A percentile compares a stretch with the other conserved stretches of the same genome.
Evolutionary conservation across 1,140 invertebrate species (phyloP).

Genomic region (Oscheius sp.): DNA sequence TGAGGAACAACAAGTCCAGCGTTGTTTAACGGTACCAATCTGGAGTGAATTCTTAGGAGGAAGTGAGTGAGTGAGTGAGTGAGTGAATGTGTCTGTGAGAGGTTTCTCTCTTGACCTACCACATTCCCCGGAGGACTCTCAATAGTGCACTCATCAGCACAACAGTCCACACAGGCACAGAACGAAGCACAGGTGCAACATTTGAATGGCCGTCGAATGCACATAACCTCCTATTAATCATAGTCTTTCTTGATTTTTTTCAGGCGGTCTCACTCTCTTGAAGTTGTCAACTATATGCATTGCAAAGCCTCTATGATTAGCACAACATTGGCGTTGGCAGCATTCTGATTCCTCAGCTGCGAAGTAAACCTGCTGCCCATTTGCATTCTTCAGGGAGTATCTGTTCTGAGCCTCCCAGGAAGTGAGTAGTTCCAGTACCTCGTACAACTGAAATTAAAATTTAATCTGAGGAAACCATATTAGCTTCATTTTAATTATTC

Average conservation of each 20-base stretch:
- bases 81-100: not conserved
- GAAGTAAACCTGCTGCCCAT: constrained; percentile 33
- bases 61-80: not conserved
- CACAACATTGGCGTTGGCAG: constrained; percentile 7
- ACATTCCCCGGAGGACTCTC: constrained; percentile 25
- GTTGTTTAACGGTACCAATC: constrained; percentile 15
- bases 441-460: constrained; percentile 20
- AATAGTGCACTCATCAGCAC: constrained; percentile 16
- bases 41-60: not conserved
- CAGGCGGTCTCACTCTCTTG: constrained; percentile 8
- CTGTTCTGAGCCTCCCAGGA: constrained; percentile 28
- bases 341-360: constrained; percentile 5
- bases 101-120: too few relatives aligned
- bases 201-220: constrained; percentile 23
- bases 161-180: constrained; percentile 7
- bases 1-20: constrained; percentile 3
- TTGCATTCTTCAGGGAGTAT: constrained; percentile 30
- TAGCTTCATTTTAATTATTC: too few relatives aligned
- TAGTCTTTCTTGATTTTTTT: too few relatives aligned
- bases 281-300: constrained; percentile 30
- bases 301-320: not conserved
- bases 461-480: too few relatives aligned
- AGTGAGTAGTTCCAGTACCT: constrained; percentile 17
- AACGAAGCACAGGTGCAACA: constrained; percentile 14
- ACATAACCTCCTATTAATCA: constrained; percentile 27